Evolutionary conservation across 2,888 invertebrate genomes (phyloP).

Genomic region (Griposia aprilina): DNA sequence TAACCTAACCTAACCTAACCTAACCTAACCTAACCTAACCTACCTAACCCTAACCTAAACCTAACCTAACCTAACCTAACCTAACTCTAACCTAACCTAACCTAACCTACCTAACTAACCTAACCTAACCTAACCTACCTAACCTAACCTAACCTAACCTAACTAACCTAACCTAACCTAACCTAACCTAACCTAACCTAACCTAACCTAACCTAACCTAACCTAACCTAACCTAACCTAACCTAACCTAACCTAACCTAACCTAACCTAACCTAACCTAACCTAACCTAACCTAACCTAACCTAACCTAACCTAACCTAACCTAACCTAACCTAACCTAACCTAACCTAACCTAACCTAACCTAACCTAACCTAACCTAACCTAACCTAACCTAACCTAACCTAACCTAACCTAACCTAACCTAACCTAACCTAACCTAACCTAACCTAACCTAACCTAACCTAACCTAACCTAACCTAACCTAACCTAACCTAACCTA

Average conservation of each 20-base stretch:
- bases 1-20: too few species aligned
- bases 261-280: slow-evolving; percentile 41
- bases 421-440: too few species aligned
- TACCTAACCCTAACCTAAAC: too few species aligned
- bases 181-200: slow-evolving; percentile 35
- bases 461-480: slow-evolving; percentile 45
- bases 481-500: too few species aligned
- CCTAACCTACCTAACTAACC: too few species aligned
- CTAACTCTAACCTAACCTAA: too few species aligned
- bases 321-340: slow-evolving; percentile 41
- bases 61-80: too few species aligned
- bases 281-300: slow-evolving; percentile 46
- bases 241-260: slow-evolving; percentile 16
- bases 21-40: too few species aligned
- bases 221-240: slow-evolving; percentile 9
- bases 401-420: too few species aligned
- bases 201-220: slow-evolving; percentile 15
- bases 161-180: slow-evolving; percentile 47
- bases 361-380: too few species aligned
- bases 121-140: slow-evolving; percentile 5
- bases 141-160: slow-evolving; percentile 38
- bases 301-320: slow-evolving; percentile 52
- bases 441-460: slow-evolving; percentile 53
- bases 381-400: too few species aligned
- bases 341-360: slow-evolving; percentile 24